Evolutionary conservation across 2,888 invertebrate species (phyloP), one percentile per base, ranked within the genome.

Genomic region (Parnassius glacialis): DNA sequence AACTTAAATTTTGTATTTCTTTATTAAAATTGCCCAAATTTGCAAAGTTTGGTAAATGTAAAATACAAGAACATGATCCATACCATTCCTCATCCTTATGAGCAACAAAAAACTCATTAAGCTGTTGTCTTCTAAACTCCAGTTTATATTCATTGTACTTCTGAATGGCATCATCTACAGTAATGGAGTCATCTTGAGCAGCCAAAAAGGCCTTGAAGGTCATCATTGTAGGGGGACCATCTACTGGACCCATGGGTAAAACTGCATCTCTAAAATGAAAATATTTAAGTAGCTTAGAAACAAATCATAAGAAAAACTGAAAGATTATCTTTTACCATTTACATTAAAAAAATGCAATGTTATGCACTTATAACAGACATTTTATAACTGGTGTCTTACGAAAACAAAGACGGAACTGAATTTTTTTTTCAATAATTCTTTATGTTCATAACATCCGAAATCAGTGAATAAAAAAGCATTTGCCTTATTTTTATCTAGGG

Each of bases 51-150:
- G 10, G 44, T 34, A 62, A 47, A 43, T 16, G 10, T 12, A n/a
- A 3, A 44, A 62, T 41, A 52, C 62, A 61, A 51, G 62, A 65
- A 59, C 34, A 13, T 59, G 57, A 57, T 58, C 89, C 96, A 93
- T 94, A 99, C 99, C 99, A 99, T 95, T 99, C 99, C 89, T 99
- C 99, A 79, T 99, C 99, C 91, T 99, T 99, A 92, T 99, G 99
- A 53, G 97, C 96, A 75, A 99, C 96, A 92, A 99, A 99, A 92
- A 99, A 99, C 84, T 99, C 98, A 90, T 98, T 98, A 61, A 99
- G 94, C 84, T 99, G 99, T 82, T 98, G 98, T 59, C 97, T 93
- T 76, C 97, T 96, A 86, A 99, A 99, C 78, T 99, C 99, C 76
- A 97, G 92, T 89, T 99, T 99, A 92, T 99, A 99, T 80, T 99